Conservation (phyloP, 35 echinoderm and acorn worm species). For the Apostichopus japonicus region DNA sequence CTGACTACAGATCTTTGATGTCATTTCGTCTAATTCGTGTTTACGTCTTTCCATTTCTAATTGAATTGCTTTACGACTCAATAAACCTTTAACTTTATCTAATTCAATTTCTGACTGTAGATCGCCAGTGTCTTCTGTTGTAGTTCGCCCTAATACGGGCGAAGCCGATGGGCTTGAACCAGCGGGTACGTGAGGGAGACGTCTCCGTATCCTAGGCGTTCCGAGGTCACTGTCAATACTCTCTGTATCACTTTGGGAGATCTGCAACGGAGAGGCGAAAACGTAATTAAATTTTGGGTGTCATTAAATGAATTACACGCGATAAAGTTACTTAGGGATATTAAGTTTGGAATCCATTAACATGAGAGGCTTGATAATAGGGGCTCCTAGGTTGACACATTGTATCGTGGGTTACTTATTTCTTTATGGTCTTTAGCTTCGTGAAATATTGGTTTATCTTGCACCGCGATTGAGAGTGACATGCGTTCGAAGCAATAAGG, state of each 20-base stretch:
- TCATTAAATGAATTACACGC: neutral
- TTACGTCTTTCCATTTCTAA: constrained; percentile 80
- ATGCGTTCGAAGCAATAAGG: too few species aligned
- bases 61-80: constrained; percentile 85
- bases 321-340: neutral
- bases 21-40: constrained; percentile 71
- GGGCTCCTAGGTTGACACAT: too few species aligned
- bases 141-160: neutral
- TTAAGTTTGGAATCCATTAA: neutral
- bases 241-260: constrained; percentile 88
- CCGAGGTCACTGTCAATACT: constrained; percentile 81
- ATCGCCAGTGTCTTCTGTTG: constrained; percentile 55
- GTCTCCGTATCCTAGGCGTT: constrained; percentile 75
- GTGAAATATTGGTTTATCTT: too few species aligned
- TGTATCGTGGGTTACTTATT: too few species aligned
- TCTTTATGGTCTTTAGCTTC: too few species aligned
- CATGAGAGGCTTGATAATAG: too few species aligned
- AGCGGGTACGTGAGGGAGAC: constrained; percentile 77
- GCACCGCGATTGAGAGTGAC: too few species aligned
- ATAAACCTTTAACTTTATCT: constrained; percentile 77
- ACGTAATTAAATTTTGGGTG: constrained; percentile 7
- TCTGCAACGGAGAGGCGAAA: constrained; percentile 49
- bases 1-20: constrained; percentile 50
- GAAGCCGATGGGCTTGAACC: constrained; percentile 55
- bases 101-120: constrained; percentile 73